Base-by-base conservation (phyloP, 2,888 invertebrate species). In the Bursaphelenchus okinawaensis region DNA sequence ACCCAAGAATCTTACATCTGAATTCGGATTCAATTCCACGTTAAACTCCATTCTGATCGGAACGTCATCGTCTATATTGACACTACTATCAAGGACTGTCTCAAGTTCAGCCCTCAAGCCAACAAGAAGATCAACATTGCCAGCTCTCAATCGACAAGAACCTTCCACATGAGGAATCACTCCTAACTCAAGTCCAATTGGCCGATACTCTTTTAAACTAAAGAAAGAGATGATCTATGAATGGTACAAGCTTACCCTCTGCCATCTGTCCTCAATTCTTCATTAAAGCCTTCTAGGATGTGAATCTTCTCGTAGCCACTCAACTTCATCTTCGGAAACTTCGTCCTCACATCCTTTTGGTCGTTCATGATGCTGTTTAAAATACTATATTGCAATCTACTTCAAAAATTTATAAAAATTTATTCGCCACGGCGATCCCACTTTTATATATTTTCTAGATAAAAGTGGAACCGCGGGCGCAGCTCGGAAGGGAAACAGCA, bases 271-370 rank as follows among this genome's bases (percentile, higher is more conserved):
- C 60, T 31, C 2, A 59, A 12, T 22, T 59, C 60, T 6, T 59
- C 60, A 50, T 7, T 52, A 23, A 59, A 59, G 31, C 60, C 60
- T 27, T 59, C 60, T 20, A 59, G n/a, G 52, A 59, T 59, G 52
- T 59, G 60, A 23, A 59, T 31, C 12, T 50, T 31, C 52, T 59
- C 60, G 52, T 40, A 59, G 31, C 19, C 31, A 27, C 60, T 59
- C 29, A 59, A 20, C 50, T 52, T 50, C 8, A 29, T 50, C 26
- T 20, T n/a, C 51, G 60, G 51, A 8, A 52, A 20, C 40, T 59
- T 59, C 20, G 23, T 40, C 19, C 60, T 31, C 12, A 55, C 19
- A n/a, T 59, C 60, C 60, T 59, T 59, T 29, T 26, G 29, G 12
- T 59, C 60, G 31, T 31, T 26, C 60, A 59, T 59, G 29, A 40